Evolutionary conservation across 2,113 vertebrate genomes (phyloP), one percentile per base, ranked within the genome.

Genomic region (Colossoma macropomum): DNA sequence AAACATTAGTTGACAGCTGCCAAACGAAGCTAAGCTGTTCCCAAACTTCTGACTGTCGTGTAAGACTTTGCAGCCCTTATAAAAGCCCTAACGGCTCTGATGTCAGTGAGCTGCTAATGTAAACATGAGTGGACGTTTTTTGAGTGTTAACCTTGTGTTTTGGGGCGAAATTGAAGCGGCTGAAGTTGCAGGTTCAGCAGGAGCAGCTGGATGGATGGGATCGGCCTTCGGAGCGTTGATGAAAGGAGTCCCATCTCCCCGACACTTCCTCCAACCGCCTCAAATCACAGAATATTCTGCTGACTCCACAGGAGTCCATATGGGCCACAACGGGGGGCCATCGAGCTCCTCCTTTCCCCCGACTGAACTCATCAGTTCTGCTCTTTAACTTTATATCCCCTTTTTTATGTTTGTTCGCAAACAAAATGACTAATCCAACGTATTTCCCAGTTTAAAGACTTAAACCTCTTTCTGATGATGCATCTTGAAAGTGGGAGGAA

Each of bases 241-340:
- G 83, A 79, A 87, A 80, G 69, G 50, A 50, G 63, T 75, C 84
- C 87, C 77, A 74, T 86, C 82, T 70, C 73, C 76, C 75, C 62
- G 75, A 27, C 81, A 81, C 73, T 77, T 77, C 54, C 70, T 63
- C 28, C 77, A 27, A 50, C 72, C 59, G 59, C 56, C 65, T 81
- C 87, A 88, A 86, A 88, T 88, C 83, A 86, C 79, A 50, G 72
- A n/a, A 59, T 60, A 34, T 82, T 86, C 80, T 84, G 85, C 87
- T 86, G 87, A 88, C 85, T 71, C 71, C 82, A 89, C 84, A 91
- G 91, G 91, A 90, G 91, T 84, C 21, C 75, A 73, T 75, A 87
- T 80, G 60, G 65, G 77, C 65, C 82, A 71, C 86, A 86, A 56
- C 54, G 23, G 54, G 54, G 54, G 54, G 54, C 54, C 54, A 23